Evolutionary conservation across 1,140 invertebrate species (phyloP).

Genomic region (Pseudomyrmex sp.): DNA sequence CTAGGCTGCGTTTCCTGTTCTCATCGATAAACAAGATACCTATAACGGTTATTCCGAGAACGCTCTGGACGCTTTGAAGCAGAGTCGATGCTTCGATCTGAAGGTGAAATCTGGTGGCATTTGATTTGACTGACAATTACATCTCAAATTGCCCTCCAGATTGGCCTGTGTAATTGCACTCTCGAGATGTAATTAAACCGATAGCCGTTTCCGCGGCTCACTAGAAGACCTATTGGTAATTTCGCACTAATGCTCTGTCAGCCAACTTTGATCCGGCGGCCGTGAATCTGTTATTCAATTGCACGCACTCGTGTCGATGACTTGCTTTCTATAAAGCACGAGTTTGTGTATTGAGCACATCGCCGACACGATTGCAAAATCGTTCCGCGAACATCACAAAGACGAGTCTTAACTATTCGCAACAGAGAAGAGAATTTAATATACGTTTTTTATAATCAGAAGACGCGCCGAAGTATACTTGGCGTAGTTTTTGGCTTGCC

Average conservation of each 20-base stretch:
- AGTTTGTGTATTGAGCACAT: too few species aligned
- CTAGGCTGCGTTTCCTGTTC: not conserved
- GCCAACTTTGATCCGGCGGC: conserved; percentile 33
- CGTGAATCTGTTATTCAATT: not conserved
- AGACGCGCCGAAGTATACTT: too few species aligned
- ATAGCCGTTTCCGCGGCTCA: conserved; percentile 68
- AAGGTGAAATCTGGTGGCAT: conserved; percentile 37
- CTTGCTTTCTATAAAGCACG: not conserved
- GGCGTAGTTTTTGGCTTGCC: too few species aligned
- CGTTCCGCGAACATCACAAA: not conserved
- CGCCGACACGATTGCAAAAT: too few species aligned
- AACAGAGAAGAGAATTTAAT: conserved; percentile 5
- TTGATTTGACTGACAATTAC: conserved; percentile 67
- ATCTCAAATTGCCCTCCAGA: conserved; percentile 66
- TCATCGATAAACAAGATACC: conserved; percentile 23
- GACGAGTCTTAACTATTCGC: not conserved
- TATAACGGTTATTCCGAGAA: not conserved
- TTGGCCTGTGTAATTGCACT: conserved; percentile 65
- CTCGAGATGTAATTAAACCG: conserved; percentile 71
- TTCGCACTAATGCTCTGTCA: conserved; percentile 54
- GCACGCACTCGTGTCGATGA: conserved; percentile 5
- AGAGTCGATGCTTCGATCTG: conserved; percentile 6
- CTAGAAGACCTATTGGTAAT: conserved; percentile 63
- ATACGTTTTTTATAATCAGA: not conserved
- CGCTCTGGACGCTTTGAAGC: conserved; percentile 10